These are phyloP conservation scores for Zelleria hepariella DNA, from an alignment of 2,888 invertebrate species.

Conservation along the genomic window DNA sequence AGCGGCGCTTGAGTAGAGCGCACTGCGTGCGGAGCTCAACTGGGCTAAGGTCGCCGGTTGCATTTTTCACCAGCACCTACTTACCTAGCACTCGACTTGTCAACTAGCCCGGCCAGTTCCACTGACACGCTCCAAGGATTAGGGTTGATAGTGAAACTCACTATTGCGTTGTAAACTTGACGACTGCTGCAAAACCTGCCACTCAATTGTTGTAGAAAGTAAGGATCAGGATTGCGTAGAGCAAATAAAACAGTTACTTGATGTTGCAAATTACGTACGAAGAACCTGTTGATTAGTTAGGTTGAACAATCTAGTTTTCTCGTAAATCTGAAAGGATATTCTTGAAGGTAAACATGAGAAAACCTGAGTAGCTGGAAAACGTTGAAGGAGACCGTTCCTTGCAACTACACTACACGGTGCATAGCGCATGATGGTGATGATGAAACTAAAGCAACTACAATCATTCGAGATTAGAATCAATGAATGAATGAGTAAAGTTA, in stretches of 20 bases:
- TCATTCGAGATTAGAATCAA: background rate
- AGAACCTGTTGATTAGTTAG: background rate
- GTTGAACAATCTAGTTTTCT: background rate
- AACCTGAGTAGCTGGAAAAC: background rate
- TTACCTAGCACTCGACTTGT: background rate
- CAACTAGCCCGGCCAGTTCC: background rate
- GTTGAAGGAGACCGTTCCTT: background rate
- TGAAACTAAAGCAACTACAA: background rate
- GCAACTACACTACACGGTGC: background rate
- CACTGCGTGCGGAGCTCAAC: conserved; percentile 32
- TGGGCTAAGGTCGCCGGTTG: conserved; percentile 59
- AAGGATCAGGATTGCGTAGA: background rate
- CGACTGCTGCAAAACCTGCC: background rate
- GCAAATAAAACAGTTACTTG: background rate
- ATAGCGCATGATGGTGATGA: background rate
- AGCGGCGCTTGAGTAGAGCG: conserved; percentile 11
- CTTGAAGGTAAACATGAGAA: background rate
- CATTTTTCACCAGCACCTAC: conserved; percentile 38
- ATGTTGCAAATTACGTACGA: background rate
- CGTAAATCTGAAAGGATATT: background rate
- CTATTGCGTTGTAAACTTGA: background rate
- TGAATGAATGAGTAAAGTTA: background rate
- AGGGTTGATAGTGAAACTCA: background rate
- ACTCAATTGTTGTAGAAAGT: background rate
- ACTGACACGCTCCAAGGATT: conserved; percentile 7